Evolutionary conservation across 2,113 vertebrate species (phyloP).

Genomic region (Podiceps cristatus): DNA sequence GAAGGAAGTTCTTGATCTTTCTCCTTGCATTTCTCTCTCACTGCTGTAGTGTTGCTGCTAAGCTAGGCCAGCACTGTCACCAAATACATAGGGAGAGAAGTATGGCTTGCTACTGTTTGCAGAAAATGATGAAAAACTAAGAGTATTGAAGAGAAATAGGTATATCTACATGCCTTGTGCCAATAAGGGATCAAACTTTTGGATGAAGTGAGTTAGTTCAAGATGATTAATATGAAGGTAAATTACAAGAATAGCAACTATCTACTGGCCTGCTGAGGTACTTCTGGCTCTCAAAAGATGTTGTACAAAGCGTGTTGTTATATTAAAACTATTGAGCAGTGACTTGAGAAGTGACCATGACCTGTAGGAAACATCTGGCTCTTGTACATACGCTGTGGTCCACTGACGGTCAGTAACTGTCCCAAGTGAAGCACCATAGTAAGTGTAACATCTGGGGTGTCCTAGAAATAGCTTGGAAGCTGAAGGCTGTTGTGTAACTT

Average conservation of each 20-base stretch:
- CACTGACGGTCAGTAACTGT: neutral
- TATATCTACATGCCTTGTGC: neutral
- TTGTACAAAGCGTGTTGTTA: neutral
- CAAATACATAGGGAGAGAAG: neutral
- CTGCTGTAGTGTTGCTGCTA: neutral
- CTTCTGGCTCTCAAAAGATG: neutral
- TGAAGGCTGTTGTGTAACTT: neutral
- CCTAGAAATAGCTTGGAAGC: neutral
- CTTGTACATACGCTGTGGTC: neutral
- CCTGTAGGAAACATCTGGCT: slow-evolving; percentile 56
- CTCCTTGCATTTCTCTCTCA: neutral
- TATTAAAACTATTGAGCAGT: slow-evolving; percentile 50
- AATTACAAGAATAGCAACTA: neutral
- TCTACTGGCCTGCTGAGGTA: neutral
- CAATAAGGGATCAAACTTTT: neutral
- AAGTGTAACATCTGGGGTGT: neutral
- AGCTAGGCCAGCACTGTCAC: neutral
- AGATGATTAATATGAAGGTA: neutral
- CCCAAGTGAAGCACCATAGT: neutral
- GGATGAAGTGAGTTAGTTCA: neutral
- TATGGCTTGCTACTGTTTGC: neutral
- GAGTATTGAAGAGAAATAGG: neutral
- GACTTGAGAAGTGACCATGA: slow-evolving; percentile 46
- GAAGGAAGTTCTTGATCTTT: neutral
- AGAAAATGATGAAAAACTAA: neutral